Evolutionary conservation across 1,140 invertebrate species (phyloP).

Genomic region (silkworm (Bombyx mori)): ASM3026992v2 NC_085110.1:4585001-4585500

Average conservation of each 20-base stretch:
- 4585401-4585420: conserved; percentile 55
- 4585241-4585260: conserved; percentile 63
- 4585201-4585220: conserved; percentile 69
- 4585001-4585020: conserved; percentile 1
- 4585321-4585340: conserved; percentile 67
- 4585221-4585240: conserved; percentile 67
- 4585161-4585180: conserved; percentile 68
- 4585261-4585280: conserved; percentile 38
- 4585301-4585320: conserved; percentile 68
- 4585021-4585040: not conserved
- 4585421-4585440: conserved; percentile 43
- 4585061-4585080: conserved; percentile 19
- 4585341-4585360: conserved; percentile 66
- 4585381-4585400: conserved; percentile 70
- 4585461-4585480: conserved; percentile 61
- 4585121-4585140: conserved; percentile 57
- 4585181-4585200: conserved; percentile 68
- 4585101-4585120: conserved; percentile 62
- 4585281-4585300: conserved; percentile 64
- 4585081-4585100: conserved; percentile 21
- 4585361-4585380: conserved; percentile 66
- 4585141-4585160: conserved; percentile 71
- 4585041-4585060: conserved; percentile 46
- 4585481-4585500: conserved; percentile 43
- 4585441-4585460: conserved; percentile 38